These are phyloP conservation scores for Caenorhabditis zanzibari DNA, from an alignment of 2,888 invertebrate genomes.

Conservation along the genomic window DNA sequence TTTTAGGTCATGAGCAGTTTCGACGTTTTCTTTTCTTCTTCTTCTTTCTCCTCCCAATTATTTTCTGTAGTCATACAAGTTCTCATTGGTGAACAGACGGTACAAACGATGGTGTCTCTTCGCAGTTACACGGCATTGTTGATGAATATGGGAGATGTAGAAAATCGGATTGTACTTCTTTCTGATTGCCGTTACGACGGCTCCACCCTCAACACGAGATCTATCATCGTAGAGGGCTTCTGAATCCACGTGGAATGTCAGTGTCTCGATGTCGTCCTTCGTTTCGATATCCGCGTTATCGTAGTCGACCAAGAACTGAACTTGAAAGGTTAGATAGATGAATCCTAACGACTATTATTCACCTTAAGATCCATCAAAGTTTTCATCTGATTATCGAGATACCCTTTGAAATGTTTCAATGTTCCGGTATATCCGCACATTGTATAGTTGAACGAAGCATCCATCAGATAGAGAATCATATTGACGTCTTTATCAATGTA, in stretches of 20 bases:
- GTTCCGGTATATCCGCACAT: conserved; percentile 58
- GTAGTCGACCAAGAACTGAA: conserved; percentile 45
- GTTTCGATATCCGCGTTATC: conserved; percentile 30
- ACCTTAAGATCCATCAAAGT: conserved; percentile 39
- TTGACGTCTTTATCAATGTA: neutral
- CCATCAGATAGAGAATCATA: conserved; percentile 27
- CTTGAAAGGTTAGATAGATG: neutral
- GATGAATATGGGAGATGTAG: conserved; percentile 38
- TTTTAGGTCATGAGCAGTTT: neutral
- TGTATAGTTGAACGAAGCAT: conserved; percentile 42
- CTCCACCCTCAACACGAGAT: conserved; percentile 43
- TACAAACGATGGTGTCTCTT: conserved; percentile 58
- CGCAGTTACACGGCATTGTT: conserved; percentile 42
- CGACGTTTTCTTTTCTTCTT: no score
- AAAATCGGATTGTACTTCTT: conserved; percentile 25
- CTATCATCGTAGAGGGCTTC: conserved; percentile 34
- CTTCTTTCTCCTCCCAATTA: neutral
- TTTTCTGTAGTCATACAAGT: conserved; percentile 58
- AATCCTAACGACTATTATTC: neutral
- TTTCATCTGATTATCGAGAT: conserved; percentile 38
- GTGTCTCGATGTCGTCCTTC: conserved; percentile 10
- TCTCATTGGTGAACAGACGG: conserved; percentile 58
- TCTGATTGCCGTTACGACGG: conserved; percentile 41
- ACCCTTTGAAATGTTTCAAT: conserved; percentile 27
- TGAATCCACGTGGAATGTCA: conserved; percentile 47